Evolutionary conservation across 2,888 invertebrate genomes (phyloP), one percentile per base, ranked within the genome.

Genomic region (Onthophagus sagittarius): DNA sequence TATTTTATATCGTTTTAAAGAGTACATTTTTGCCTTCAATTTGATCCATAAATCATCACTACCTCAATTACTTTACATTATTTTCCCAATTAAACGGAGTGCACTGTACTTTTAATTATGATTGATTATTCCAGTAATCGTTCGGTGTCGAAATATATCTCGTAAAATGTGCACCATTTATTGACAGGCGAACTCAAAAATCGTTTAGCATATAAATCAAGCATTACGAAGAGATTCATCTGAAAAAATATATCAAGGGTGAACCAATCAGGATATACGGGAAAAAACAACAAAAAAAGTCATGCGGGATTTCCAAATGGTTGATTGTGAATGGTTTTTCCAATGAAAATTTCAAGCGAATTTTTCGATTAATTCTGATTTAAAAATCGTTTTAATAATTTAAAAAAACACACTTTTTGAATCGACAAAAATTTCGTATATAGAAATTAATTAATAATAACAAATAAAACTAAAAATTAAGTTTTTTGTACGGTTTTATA

Each of bases 401-500:
- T 23, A 23, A 23, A 23, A 23, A 23, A 23, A 23, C 23, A 23
- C 23, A 23, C 23, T 23, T 23, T 23, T 23, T 23, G 23, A 2
- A 23, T 23, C 23, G 3, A 23, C 23, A 23, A 23, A 23, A 23
- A 23, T 23, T 23, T 23, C 3, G 23, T 23, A 23, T 3, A 23
- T 23, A 2, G 23, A 23, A 23, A 23, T 1, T 23, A 23, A 23
- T 23, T 23, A 23, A 3, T 2, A 23, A 23, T 23, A 23, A 23
- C 23, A 23, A 23, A 23, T 23, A 23, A 1, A 23, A 23, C 23
- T 23, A 23, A 23, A 11, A 53, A 11, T 53, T 53, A 53, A 13
- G 33, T 62, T 14, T 72, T 70, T 69, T 64, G 63, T 15, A 72
- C 9, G 11, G 70, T 69, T 15, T 71, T 69, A 63, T 67, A 53